phyloP scores from a whole-genome alignment of 2,888 invertebrate genomes.

The Drosophila fulvimacula region DNA sequence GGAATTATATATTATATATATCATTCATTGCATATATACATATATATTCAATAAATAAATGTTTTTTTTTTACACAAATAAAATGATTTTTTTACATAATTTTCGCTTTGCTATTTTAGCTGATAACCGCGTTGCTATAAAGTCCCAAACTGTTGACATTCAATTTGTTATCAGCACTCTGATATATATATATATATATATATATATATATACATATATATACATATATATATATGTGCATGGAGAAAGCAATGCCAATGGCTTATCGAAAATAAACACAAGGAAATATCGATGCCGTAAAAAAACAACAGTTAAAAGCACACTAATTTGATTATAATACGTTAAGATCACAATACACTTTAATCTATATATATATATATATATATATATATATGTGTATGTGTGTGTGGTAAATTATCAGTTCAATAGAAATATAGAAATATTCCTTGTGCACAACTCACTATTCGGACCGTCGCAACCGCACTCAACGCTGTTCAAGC shows the following conservation, averaged over 20 bases:
- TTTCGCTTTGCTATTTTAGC: neutral
- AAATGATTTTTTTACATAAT: neutral
- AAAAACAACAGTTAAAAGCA: neutral
- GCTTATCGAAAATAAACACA: slow-evolving; percentile 24
- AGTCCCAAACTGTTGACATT: neutral
- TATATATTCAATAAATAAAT: too few relatives aligned
- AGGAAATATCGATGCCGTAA: neutral
- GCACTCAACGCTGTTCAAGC: slow-evolving; percentile 48
- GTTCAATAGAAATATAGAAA: neutral
- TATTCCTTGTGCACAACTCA: slow-evolving; percentile 44
- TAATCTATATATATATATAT: neutral
- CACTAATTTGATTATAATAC: slow-evolving; percentile 6
- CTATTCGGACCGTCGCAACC: slow-evolving; percentile 34
- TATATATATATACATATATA: neutral
- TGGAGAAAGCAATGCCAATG: slow-evolving; percentile 1
- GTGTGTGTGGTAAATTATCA: neutral
- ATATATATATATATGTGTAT: neutral
- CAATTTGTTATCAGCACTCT: slow-evolving; percentile 33
- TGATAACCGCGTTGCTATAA: slow-evolving; percentile 10
- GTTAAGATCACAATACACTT: slow-evolving; percentile 3
- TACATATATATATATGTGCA: neutral
- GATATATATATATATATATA: neutral
- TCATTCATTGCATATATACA: too few relatives aligned
- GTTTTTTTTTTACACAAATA: neutral
- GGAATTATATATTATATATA: too few relatives aligned